Base-by-base conservation (phyloP, 2,888 invertebrate genomes). In the Drosophila atripex region DNA sequence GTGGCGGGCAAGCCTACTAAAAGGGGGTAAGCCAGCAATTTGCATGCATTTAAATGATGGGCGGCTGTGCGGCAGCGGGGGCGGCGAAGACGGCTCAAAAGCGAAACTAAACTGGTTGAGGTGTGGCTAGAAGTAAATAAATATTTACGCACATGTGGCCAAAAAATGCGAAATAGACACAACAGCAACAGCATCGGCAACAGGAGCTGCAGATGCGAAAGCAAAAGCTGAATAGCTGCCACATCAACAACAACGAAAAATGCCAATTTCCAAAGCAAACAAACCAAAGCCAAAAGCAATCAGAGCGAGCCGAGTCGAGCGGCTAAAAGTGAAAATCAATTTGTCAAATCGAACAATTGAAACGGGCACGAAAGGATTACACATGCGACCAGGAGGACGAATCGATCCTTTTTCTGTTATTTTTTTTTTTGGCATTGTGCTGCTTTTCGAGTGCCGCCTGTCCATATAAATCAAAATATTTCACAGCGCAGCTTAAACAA, bases 321-420 rank as follows among this genome's bases (percentile, higher is more conserved):
- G 63, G 53, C 69, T 74, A 78, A 76, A 78, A 82, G 83, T 82
- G 80, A 71, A 82, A 82, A 82, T 82, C 82, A 82, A 82, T 82
- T 82, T 82, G 83, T 82, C 82, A 82, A 82, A 83, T 86, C 82
- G 82, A 85, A 82, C 83, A 82, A 85, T 85, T 76, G 82, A 85
- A 78, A 71, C 84, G 80, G 80, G 80, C 78, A 60, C 68, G 86
- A 78, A 82, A 78, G 86, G 86, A 86, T 82, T 86, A 82, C 82
- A 76, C 39, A 68, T 49, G 54, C 71, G 71, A 63, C 63, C 52
- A 18, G 69, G 46, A 23, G 45, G 23, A 57, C 56, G 39, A 30
- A 30, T 49, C 51, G 32, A 14, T 14, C 38, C 14, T 12, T 18
- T 38, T 28, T 28, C 25, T 28, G 2, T 9, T 28, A n/a, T 25